Percentiles rank a stretch among this genome's conserved stretches.
phyloP scores from a whole-genome alignment of 1,140 invertebrate genomes.

The Planococcus citri region DNA sequence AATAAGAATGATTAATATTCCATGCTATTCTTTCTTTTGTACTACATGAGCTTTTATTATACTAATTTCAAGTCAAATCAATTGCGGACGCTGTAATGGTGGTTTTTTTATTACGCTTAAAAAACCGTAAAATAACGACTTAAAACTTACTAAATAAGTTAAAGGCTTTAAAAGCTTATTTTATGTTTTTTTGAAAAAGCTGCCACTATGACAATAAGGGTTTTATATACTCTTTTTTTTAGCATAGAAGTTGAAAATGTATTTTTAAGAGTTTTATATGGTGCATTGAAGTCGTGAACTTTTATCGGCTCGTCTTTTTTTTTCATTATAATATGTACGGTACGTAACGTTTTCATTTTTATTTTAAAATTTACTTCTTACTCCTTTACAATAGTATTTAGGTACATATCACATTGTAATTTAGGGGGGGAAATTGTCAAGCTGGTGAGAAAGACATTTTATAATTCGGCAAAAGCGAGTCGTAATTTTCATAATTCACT shows the following conservation, averaged over 20 bases:
- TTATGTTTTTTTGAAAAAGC: constrained; percentile 9
- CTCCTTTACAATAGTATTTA: neutral
- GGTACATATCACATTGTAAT: too few species aligned
- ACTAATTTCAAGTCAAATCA: constrained; percentile 4
- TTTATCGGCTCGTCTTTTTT: constrained; percentile 14
- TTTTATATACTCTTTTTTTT: neutral
- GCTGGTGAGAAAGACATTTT: too few species aligned
- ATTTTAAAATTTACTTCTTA: neutral
- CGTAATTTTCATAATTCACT: too few species aligned
- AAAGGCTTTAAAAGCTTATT: constrained; percentile 17
- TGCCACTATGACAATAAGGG: constrained; percentile 5
- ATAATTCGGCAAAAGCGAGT: too few species aligned
- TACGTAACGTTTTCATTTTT: neutral
- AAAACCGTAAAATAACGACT: constrained; percentile 7
- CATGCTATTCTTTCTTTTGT: neutral
- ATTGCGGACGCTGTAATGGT: neutral
- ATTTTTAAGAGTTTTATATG: constrained; percentile 12
- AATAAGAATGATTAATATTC: neutral
- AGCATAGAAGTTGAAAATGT: constrained; percentile 12
- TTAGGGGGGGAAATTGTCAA: too few species aligned
- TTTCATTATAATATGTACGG: neutral
- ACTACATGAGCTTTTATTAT: constrained; percentile 2
- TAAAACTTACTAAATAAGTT: constrained; percentile 4
- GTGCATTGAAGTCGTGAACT: constrained; percentile 3
- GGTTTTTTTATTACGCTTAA: constrained; percentile 3